Percentiles rank a stretch among this genome's conserved stretches.
phyloP scores from a whole-genome alignment of 2,888 invertebrate genomes.

The Hypolimnas misippus region DNA sequence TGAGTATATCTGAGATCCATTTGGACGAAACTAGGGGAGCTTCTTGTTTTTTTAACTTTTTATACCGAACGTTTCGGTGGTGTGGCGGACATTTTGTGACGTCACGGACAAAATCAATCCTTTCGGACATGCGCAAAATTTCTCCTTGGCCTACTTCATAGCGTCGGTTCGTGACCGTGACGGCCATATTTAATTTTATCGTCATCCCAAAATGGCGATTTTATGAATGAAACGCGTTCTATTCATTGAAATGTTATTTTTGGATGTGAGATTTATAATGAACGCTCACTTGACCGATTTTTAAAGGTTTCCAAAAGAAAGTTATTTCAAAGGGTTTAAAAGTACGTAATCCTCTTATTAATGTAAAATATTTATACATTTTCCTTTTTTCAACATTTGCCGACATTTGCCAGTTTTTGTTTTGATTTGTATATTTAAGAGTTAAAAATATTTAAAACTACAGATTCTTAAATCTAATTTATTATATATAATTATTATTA shows the following conservation, averaged over 20 bases:
- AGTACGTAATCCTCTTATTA: no score
- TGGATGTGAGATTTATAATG: slow-evolving; percentile 45
- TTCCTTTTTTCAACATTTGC: no score
- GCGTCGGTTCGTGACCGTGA: slow-evolving; percentile 60
- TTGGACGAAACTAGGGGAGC: slow-evolving; percentile 53
- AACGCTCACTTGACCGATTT: not conserved
- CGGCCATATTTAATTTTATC: slow-evolving; percentile 58
- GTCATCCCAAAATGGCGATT: slow-evolving; percentile 65
- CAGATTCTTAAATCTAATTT: no score
- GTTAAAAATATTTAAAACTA: no score
- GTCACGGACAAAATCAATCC: slow-evolving; percentile 76
- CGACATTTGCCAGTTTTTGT: no score
- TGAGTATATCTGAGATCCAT: slow-evolving; percentile 57
- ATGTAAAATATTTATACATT: no score
- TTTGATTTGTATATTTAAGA: no score
- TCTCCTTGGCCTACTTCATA: slow-evolving; percentile 73
- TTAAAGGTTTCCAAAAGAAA: not conserved
- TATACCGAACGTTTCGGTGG: slow-evolving; percentile 64
- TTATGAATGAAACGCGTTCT: slow-evolving; percentile 72
- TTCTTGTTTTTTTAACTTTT: slow-evolving; percentile 67
- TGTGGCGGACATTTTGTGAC: slow-evolving; percentile 78
- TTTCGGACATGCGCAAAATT: slow-evolving; percentile 69
- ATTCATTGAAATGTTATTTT: slow-evolving; percentile 74
- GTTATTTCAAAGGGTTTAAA: not conserved
- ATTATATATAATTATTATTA: no score